Conservation (phyloP, 2,888 invertebrate species). For the Caenorhabditis sp. region DNA sequence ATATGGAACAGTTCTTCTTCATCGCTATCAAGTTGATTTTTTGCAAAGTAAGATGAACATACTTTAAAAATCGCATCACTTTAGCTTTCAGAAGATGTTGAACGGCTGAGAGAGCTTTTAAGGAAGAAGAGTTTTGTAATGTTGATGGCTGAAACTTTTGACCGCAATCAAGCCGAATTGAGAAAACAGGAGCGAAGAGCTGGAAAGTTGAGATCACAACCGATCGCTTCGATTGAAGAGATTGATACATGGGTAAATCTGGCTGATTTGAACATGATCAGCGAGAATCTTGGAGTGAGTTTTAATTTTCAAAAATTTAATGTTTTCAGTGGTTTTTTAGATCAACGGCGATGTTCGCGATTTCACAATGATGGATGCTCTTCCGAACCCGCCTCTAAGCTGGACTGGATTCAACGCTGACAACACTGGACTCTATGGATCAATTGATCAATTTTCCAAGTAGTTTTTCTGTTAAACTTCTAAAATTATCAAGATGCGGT, state of each 20-base stretch:
- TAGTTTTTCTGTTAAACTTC: not conserved
- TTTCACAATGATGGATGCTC: conserved; percentile 30
- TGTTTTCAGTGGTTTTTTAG: too few relatives aligned
- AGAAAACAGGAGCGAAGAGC: not conserved
- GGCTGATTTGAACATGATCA: conserved; percentile 14
- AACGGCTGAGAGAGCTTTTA: conserved; percentile 35
- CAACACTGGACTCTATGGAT: conserved; percentile 19
- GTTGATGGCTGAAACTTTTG: conserved; percentile 32
- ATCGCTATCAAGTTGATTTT: conserved; percentile 31
- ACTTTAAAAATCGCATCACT: too few relatives aligned
- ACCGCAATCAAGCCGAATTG: conserved; percentile 12
- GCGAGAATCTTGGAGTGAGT: conserved; percentile 37
- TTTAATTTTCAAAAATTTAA: too few relatives aligned
- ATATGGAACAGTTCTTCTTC: conserved; percentile 31
- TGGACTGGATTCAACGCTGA: conserved; percentile 7
- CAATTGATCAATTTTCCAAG: not conserved
- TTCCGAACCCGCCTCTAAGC: not conserved
- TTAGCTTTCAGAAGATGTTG: conserved; percentile 46
- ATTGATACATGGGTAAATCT: conserved; percentile 29
- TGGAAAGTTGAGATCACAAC: conserved; percentile 6
- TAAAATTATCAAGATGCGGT: not conserved
- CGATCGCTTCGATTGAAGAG: conserved; percentile 19
- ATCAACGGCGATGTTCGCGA: conserved; percentile 37
- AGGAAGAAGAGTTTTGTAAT: conserved; percentile 21
- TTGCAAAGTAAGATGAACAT: conserved; percentile 20